Conservation (phyloP, 2,888 invertebrate species). For the Nasonovia ribisnigri region DNA sequence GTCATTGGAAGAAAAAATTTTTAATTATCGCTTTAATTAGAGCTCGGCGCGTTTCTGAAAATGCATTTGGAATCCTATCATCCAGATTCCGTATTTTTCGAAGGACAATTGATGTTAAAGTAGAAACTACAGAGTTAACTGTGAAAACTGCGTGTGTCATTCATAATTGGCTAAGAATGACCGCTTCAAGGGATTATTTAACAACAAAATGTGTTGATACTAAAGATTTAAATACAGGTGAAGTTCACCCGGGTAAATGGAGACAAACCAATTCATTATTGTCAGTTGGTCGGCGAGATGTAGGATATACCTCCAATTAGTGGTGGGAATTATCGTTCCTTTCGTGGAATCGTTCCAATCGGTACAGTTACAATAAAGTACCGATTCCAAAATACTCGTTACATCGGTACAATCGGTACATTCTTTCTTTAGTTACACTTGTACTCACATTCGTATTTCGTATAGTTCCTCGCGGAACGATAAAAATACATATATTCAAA, state of each 20-base stretch:
- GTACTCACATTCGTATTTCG: no score
- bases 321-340: no score
- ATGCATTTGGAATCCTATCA: slow-evolving; percentile 66
- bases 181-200: slow-evolving; percentile 39
- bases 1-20: slow-evolving; percentile 50
- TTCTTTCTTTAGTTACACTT: no score
- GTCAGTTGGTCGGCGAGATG: slow-evolving; percentile 19
- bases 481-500: no score
- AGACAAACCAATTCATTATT: slow-evolving; percentile 34
- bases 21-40: slow-evolving; percentile 67
- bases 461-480: no score
- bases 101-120: slow-evolving; percentile 39
- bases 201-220: slow-evolving; percentile 26
- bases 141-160: slow-evolving; percentile 33
- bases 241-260: slow-evolving; percentile 32
- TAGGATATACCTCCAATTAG: slow-evolving; percentile 22
- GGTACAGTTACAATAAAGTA: no score
- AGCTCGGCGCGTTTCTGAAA: slow-evolving; percentile 66
- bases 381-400: slow-evolving; percentile 26
- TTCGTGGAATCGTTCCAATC: no score
- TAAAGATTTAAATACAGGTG: slow-evolving; percentile 35
- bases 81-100: slow-evolving; percentile 37
- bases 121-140: slow-evolving; percentile 28
- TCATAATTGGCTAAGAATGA: slow-evolving; percentile 39
- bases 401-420: slow-evolving; percentile 32